A percentile compares a stretch with the other conserved stretches of the same genome.
These are phyloP conservation scores for Heliangelus exortis DNA, from an alignment of 2,797 vertebrate genomes.

Conservation along the genomic window DNA sequence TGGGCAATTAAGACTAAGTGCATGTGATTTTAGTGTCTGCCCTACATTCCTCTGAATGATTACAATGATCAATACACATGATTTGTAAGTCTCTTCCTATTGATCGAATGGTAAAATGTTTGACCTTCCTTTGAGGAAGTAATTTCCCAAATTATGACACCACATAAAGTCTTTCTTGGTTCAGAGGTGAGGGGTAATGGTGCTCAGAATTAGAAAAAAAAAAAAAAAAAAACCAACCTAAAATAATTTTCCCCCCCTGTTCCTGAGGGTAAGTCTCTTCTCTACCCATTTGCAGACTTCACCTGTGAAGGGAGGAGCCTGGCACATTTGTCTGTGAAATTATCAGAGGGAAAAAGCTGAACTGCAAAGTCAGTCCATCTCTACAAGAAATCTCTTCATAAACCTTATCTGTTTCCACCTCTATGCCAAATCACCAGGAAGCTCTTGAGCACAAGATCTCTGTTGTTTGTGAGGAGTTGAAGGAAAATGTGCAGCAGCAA, in stretches of 20 bases:
- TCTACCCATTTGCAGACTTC: background rate
- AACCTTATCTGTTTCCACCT: background rate
- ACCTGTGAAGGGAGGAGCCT: background rate
- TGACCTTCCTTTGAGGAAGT: conserved; percentile 86
- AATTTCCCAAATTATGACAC: conserved; percentile 82
- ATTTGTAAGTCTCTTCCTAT: conserved; percentile 90
- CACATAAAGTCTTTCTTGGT: conserved; percentile 74
- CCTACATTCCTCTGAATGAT: conserved; percentile 87
- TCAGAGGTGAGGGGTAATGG: conserved; percentile 77
- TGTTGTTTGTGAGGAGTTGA: background rate
- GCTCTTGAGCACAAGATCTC: background rate
- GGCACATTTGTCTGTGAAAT: background rate
- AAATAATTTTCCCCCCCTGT: background rate
- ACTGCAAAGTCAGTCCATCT: background rate
- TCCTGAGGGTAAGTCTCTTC: conserved; percentile 2
- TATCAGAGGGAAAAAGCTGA: background rate
- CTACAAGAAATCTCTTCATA: background rate
- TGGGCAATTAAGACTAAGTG: conserved; percentile 96
- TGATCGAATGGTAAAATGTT: conserved; percentile 86
- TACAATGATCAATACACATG: conserved; percentile 92
- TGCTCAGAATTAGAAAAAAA: background rate
- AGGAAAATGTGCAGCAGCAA: background rate
- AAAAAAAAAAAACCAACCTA: too few relatives aligned
- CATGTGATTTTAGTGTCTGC: conserved; percentile 91
- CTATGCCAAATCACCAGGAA: background rate